Evolutionary conservation across 2,113 vertebrate species (phyloP).

Genomic region (Sinosuthora webbiana): DNA sequence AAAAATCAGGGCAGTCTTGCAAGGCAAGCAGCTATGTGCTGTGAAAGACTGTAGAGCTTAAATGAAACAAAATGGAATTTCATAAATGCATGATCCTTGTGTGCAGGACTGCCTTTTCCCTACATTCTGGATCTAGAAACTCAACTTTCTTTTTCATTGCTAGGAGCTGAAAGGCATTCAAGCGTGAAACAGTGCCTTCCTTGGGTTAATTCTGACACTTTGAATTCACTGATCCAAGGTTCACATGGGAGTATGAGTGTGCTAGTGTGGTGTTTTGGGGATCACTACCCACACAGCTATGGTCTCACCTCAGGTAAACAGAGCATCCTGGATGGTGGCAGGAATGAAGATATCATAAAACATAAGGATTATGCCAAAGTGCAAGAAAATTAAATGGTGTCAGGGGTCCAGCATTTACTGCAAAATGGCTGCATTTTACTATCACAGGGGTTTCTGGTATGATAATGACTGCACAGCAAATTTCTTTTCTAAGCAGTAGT

Average conservation of each 20-base stretch:
- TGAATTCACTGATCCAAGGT: neutral
- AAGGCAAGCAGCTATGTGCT: neutral
- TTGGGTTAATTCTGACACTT: neutral
- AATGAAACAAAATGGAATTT: constrained; percentile 1
- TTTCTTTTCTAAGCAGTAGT: neutral
- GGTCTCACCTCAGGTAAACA: neutral
- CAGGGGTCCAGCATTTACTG: neutral
- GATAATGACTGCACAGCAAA: neutral
- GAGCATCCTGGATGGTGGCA: neutral
- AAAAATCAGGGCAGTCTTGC: neutral
- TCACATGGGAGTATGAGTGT: neutral
- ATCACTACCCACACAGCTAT: neutral
- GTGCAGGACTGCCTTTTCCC: neutral
- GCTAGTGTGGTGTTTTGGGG: neutral
- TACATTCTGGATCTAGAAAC: neutral
- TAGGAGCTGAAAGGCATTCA: neutral
- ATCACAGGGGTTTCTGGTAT: neutral
- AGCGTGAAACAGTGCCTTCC: neutral
- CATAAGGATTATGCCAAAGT: neutral
- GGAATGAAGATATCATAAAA: neutral
- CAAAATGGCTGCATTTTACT: neutral
- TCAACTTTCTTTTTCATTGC: neutral
- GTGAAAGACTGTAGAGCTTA: neutral
- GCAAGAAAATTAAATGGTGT: neutral
- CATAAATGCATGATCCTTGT: neutral